Evolutionary conservation across 2,797 vertebrate genomes (phyloP), one percentile per base, ranked within the genome.

Genomic region (Margarornis squamiger): DNA sequence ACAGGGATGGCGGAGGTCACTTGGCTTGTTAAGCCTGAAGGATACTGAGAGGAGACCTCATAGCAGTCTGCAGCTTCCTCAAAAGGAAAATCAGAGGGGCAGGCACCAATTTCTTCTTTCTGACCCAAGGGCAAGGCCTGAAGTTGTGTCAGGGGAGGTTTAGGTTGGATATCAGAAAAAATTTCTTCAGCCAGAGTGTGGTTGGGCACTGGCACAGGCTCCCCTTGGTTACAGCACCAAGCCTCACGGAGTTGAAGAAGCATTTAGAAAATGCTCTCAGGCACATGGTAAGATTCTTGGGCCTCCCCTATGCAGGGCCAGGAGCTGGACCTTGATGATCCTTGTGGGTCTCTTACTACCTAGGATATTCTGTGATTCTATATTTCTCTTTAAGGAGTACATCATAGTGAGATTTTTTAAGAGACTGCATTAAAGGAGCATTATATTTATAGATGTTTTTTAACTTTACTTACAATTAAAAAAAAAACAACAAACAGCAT

Each of bases 81-180:
- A 0, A 2, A 7, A 54, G 24, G 6, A 19, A 7, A 39, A 6
- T 19, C 8, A 7, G 0, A 54, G 29, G 16, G 24, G 7, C 20
- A 62, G 46, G 3, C n/a, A 24, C 19, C 26, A 12, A 36, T 36
- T 26, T 36, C 26, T 67, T 36, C 13, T 1, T 52, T 49, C 0
- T 58, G 45, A 36, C 21, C 2, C 0, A 1, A 66, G 22, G 9
- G 3, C 70, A 36, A 15, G 21, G 9, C 9, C 6, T 55, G 34
- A 77, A 54, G 3, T 0, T 54, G 34, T 48, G 65, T 62, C 9
- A 15, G 24, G 29, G 23, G 11, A 34, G 14, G 13, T 12, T 48
- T 41, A 48, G 21, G 21, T 4, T 62, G 57, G 14, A 0, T 24
- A 27, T 48, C 0, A 30, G 41, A 5, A 18, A 55, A 34, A 55